Evolutionary conservation across 2,113 vertebrate species (phyloP), one percentile per base, ranked within the genome.

Genomic region (Nipponia nippon): DNA sequence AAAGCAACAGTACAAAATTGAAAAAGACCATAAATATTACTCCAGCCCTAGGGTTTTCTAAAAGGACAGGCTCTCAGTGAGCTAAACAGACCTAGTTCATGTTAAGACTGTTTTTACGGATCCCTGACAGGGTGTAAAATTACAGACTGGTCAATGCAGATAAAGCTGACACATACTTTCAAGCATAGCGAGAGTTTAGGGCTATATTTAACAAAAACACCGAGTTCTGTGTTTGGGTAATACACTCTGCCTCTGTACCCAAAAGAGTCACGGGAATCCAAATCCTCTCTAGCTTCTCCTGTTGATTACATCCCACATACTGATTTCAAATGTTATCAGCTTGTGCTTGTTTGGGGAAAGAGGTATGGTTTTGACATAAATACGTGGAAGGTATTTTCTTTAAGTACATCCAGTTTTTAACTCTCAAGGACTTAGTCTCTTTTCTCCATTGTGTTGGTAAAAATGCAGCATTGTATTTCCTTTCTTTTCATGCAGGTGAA

Each of bases 181-280:
- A 76, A 44, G 84, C 84, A 91, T 72, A 91, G 93, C 1, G 19
- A 79, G 67, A 91, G 63, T 95, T 93, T 96, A 66, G 79, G 84
- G 89, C 93, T 97, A 90, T 97, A 96, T 96, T 97, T 95, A 95
- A 96, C 89, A 90, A 95, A 97, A 97, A 56, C 81, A 65, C 42
- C 1, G 55, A 90, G 92, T 93, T 96, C 91, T 95, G 90, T 73
- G 30, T 87, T 95, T 91, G 75, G 53, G 86, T 53, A 63, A 76
- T 83, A 40, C 29, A 46, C 63, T 78, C 91, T 83, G 82, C 63
- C 40, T 91, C 72, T 0, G 0, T 36, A 40, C 18, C 63, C 59
- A 65, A 52, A 83, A 79, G 32, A 82, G 81, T 44, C 79, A 44
- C 71, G 62, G 81, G 32, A 76, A 82, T 62, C 50, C 83, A 82